Base-by-base conservation (phyloP, 1,140 invertebrate species). In the Neotoxoptera formosana region DNA sequence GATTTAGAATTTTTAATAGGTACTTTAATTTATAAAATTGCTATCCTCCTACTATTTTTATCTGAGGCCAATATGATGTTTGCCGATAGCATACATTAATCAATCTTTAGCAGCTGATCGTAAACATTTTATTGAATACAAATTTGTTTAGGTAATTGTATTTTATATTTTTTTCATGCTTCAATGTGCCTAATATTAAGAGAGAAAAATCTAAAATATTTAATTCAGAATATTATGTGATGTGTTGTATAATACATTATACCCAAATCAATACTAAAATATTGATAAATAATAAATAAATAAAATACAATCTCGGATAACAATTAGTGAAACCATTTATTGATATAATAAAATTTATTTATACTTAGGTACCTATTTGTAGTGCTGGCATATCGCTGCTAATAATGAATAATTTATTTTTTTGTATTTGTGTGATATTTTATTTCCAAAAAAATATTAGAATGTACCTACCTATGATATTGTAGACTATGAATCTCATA, bases 71-170 rank as follows among this genome's bases (percentile, higher is more conserved):
- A 93, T 84, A 53, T 48, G 91, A 84, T 93, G 91, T 93, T 93
- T 93, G 91, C 76, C n/a, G 76, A 93, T 93, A 93, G 91, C 91
- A 93, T 93, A 86, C 41, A 93, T 86, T 56, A 41, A 83, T 81
- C 20, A 25, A 47, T 53, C 41, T 93, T 93, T 93, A 93, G 91
- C 91, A 93, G 91, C 91, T 93, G 48, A 93, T 93, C 67, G 91
- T 83, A 83, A 93, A 84, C 91, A 93, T 93, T 92, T 60, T 90
- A 90, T 90, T 90, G 89, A 20, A 90, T 20, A 25, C 9, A 51
- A 21, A 47, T 14, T 34, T 51, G 23, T 30, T 47, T 30, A 30
- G 41, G 20, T 23, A 23, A 21, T 36, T 83, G 21, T 20, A 83
- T 36, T 36, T 36, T 36, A 34, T 36, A 34, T 9, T 83, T 36